These are phyloP conservation scores for Eriosoma lanigerum DNA, from an alignment of 1,140 invertebrate species.

Conservation along the genomic window DNA sequence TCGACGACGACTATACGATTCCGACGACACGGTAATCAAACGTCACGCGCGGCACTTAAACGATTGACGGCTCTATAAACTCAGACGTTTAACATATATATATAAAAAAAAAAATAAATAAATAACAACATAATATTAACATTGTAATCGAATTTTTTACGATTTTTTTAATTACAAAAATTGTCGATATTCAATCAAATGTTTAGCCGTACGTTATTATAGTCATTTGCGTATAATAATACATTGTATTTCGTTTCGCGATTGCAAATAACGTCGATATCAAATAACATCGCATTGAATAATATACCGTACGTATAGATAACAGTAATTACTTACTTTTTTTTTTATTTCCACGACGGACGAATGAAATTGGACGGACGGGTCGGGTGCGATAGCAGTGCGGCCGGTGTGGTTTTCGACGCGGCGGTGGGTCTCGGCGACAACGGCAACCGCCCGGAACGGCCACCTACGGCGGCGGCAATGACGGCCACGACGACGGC, in stretches of 20 bases:
- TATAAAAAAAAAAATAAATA: too few relatives aligned
- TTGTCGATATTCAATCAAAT: too few relatives aligned
- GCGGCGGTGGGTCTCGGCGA: constrained; percentile 2
- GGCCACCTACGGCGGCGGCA: background rate
- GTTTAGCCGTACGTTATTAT: too few relatives aligned
- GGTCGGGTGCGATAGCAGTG: background rate
- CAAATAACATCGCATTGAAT: too few relatives aligned
- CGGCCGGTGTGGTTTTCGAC: background rate
- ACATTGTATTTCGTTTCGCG: too few relatives aligned
- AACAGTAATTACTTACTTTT: too few relatives aligned
- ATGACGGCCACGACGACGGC: background rate
- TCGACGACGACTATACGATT: background rate
- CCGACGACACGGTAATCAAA: constrained; percentile 12
- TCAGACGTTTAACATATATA: constrained; percentile 33
- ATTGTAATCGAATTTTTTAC: too few relatives aligned
- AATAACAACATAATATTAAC: too few relatives aligned
- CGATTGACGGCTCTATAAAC: constrained; percentile 35
- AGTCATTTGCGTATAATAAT: too few relatives aligned
- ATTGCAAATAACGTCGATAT: too few relatives aligned
- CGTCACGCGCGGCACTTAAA: constrained; percentile 41
- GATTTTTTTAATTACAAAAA: too few relatives aligned
- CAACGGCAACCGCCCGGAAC: background rate
- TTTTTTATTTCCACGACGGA: background rate
- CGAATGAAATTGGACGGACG: constrained; percentile 39
- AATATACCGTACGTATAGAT: too few relatives aligned